These are phyloP conservation scores for Gouania willdenowi DNA, from an alignment of 2,797 vertebrate species.

Conservation along the genomic window DNA sequence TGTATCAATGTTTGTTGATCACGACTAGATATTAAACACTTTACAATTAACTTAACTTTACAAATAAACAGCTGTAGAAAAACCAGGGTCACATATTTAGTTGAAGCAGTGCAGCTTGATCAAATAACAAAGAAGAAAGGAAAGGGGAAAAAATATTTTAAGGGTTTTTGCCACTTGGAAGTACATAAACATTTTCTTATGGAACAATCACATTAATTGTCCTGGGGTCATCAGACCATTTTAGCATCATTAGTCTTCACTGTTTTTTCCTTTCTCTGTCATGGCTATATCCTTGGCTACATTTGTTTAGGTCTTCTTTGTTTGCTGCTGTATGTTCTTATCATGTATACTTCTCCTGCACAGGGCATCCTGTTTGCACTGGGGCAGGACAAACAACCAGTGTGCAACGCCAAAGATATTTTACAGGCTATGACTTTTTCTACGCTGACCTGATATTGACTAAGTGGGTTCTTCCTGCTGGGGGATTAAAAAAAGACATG, in stretches of 20 bases:
- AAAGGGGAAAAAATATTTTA: too few relatives aligned
- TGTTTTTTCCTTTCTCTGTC: constrained; percentile 1
- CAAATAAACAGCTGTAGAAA: too few relatives aligned
- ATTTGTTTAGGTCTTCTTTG: constrained; percentile 20
- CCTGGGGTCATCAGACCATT: constrained; percentile 14
- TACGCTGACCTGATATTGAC: constrained; percentile 65
- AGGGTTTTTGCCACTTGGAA: too few relatives aligned
- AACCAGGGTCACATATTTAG: too few relatives aligned
- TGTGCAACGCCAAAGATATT: constrained; percentile 70
- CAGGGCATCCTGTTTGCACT: constrained; percentile 79
- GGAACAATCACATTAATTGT: constrained; percentile 14
- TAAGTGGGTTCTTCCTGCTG: constrained; percentile 76
- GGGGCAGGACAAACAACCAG: constrained; percentile 74
- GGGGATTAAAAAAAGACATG: constrained; percentile 33
- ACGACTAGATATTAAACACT: too few relatives aligned
- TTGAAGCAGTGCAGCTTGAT: too few relatives aligned
- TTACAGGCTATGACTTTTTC: constrained; percentile 76
- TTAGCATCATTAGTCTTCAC: constrained; percentile 14
- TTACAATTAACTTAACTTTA: too few relatives aligned
- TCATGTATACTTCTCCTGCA: constrained; percentile 64
- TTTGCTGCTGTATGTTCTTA: constrained; percentile 57
- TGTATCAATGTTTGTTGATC: too few relatives aligned
- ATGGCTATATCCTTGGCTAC: constrained; percentile 10
- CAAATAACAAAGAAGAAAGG: too few relatives aligned
- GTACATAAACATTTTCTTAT: constrained; percentile 29